phyloP scores from a whole-genome alignment of 2,888 invertebrate species.

The Polymixis flavicincta region DNA sequence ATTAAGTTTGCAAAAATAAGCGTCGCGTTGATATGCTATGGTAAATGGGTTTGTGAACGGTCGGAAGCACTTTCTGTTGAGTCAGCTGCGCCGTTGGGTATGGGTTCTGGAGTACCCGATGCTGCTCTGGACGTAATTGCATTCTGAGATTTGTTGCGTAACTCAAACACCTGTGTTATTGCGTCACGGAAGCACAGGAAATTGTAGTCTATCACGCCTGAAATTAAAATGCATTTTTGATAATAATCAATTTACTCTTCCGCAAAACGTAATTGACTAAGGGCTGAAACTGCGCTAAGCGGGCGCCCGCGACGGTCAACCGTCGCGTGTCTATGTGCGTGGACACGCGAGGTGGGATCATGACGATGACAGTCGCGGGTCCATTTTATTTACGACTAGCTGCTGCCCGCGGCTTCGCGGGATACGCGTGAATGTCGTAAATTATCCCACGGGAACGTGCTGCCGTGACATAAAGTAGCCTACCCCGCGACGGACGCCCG shows the following conservation, averaged over 20 bases:
- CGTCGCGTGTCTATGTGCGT: no score
- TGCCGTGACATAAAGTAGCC: no score
- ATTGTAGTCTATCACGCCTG: slow-evolving; percentile 99
- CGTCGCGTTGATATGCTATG: slow-evolving; percentile 75
- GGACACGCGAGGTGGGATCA: no score
- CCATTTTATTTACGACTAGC: no score
- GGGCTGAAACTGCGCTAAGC: no score
- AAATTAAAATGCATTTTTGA: slow-evolving; percentile 70
- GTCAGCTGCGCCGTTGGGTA: slow-evolving; percentile 83
- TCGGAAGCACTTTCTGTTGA: slow-evolving; percentile 82
- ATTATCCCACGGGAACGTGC: no score
- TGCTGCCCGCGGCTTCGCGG: no score
- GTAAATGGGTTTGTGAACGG: slow-evolving; percentile 76
- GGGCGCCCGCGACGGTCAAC: no score
- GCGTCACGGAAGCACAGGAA: slow-evolving; percentile 99
- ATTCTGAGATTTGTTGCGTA: slow-evolving; percentile 93
- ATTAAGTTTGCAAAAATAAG: slow-evolving; percentile 57
- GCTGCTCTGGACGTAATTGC: slow-evolving; percentile 75
- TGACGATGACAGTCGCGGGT: no score
- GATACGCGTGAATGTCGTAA: no score
- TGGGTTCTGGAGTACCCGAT: slow-evolving; percentile 77
- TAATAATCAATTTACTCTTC: background rate
- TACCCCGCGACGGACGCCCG: no score
- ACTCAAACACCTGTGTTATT: slow-evolving; percentile 98
- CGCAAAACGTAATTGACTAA: no score